A percentile compares a stretch with the other conserved stretches of the same genome.
Evolutionary conservation across 1,140 invertebrate genomes (phyloP).

Genomic region (Drosophila kohkoa): DNA sequence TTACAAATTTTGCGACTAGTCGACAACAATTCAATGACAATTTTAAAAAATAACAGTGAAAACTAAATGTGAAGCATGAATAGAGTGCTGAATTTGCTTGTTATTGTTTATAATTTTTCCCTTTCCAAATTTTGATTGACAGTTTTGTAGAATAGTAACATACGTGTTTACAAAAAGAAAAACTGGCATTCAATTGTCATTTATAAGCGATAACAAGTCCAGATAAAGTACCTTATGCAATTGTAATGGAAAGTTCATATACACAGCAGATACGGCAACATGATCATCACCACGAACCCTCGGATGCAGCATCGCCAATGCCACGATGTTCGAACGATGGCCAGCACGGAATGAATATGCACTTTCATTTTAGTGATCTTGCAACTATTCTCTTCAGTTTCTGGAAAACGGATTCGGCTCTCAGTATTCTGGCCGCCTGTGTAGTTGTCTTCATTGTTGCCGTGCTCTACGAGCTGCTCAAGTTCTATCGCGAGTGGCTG

Average conservation of each 20-base stretch:
- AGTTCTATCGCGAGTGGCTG: constrained; percentile 59
- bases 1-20: too few relatives aligned
- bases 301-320: neutral
- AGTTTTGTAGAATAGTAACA: constrained; percentile 1
- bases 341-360: constrained; percentile 40
- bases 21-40: neutral
- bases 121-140: constrained; percentile 11
- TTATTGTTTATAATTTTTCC: neutral
- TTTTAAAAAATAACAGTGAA: neutral
- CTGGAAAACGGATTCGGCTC: constrained; percentile 40
- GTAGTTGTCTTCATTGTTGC: constrained; percentile 58
- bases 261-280: constrained; percentile 14
- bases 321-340: neutral
- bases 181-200: neutral
- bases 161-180: constrained; percentile 9
- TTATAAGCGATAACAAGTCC: neutral
- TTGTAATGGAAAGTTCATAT: neutral
- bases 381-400: constrained; percentile 65
- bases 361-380: constrained; percentile 45
- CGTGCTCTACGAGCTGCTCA: constrained; percentile 62
- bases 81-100: neutral
- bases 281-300: constrained; percentile 12
- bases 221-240: neutral
- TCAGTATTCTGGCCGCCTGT: constrained; percentile 43
- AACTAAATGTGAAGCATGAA: neutral